A percentile compares a stretch with the other conserved stretches of the same genome.
Evolutionary conservation across 1,140 invertebrate species (phyloP).

Genomic region (Nebria ingens): DNA sequence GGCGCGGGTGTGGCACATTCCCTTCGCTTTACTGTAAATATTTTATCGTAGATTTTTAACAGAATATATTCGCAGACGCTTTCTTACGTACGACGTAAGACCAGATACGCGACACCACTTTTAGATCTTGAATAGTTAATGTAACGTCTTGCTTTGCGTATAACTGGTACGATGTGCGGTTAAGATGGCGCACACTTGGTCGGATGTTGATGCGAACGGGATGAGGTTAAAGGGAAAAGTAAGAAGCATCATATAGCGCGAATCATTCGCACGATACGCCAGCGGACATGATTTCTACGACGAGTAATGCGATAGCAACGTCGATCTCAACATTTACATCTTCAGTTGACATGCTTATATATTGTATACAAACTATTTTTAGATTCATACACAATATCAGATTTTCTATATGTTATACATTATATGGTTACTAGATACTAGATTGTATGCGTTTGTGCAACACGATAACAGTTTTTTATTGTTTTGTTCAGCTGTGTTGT

Average conservation of each 20-base stretch:
- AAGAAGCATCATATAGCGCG: slow-evolving; percentile 1
- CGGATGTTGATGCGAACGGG: neutral
- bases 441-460: too few species aligned
- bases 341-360: neutral
- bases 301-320: neutral
- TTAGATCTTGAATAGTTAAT: slow-evolving; percentile 4
- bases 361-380: neutral
- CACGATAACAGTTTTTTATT: too few species aligned
- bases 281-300: slow-evolving; percentile 1
- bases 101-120: slow-evolving; percentile 4
- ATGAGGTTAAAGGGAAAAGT: neutral
- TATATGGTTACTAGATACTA: too few species aligned
- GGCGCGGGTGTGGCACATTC: neutral
- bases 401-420: too few species aligned
- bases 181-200: neutral
- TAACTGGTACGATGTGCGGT: neutral
- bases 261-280: slow-evolving; percentile 6
- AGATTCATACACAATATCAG: neutral
- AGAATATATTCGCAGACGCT: neutral
- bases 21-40: neutral
- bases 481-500: too few species aligned
- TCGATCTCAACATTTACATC: neutral
- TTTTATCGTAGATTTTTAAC: slow-evolving; percentile 8
- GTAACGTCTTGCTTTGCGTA: neutral
- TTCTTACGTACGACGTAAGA: neutral